Evolutionary conservation across 2,888 invertebrate species (phyloP), one percentile per base, ranked within the genome.

Genomic region (Ferrisia virgata): DNA sequence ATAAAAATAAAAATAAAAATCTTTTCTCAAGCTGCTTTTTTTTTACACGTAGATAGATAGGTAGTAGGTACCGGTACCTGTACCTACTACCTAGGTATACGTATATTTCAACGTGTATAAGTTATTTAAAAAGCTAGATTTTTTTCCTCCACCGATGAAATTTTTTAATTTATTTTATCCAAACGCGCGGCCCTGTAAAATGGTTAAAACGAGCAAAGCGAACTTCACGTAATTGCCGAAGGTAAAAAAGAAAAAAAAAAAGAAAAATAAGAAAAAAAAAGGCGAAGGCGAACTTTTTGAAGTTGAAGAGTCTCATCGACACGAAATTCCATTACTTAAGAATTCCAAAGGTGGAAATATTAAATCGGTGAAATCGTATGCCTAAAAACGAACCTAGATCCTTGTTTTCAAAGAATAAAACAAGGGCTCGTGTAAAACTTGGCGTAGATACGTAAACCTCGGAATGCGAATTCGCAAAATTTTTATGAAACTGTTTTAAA

Each of bases 301-400:
- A 53, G 22, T 53, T 53, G 53, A 53, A 53, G 53, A 53, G 53
- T 53, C 64, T 25, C 58, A 64, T 64, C 64, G 64, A 28, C 28
- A 15, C 28, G 64, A 64, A 64, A 64, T 64, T 53, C 53, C 53
- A 53, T 53, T 64, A 28, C 64, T 28, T 13, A 15, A 25, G 28
- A 64, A 64, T 64, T 64, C 64, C 64, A 64, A 64, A 64, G 64
- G 64, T 64, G 64, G 64, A 64, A 64, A 64, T 64, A 64, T 64
- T 15, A 28, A 28, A 64, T 64, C 28, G 64, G 22, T 22, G 53
- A 28, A 64, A 64, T 64, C 64, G 64, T 64, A 64, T 28, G 64
- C 64, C 28, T 64, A 28, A 53, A 22, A 53, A 53, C 53, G 53
- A 22, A 53, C 53, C 53, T 15, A 47, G n/a, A 8, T 22, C 9